Percentiles rank a stretch among this genome's conserved stretches.
Evolutionary conservation across 2,888 invertebrate genomes (phyloP).

Genomic region (Drosophila quasianomalipes): DNA sequence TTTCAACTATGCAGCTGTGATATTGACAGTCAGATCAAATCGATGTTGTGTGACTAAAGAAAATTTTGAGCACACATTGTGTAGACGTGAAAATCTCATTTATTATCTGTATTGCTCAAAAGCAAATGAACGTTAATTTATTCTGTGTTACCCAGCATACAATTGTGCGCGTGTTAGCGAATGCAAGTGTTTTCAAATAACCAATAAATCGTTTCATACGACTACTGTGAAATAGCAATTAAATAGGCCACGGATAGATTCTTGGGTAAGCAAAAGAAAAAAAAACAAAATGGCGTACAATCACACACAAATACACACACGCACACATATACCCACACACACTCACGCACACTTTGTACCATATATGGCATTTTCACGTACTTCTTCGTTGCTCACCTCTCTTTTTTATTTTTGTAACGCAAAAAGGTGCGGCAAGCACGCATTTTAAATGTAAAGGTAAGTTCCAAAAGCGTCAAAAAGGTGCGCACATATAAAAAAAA

Average conservation of each 20-base stretch:
- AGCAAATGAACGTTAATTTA: slow-evolving; percentile 18
- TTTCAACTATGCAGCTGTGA: slow-evolving; percentile 2
- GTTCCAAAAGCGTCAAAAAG: slow-evolving; percentile 49
- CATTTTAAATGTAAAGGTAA: slow-evolving; percentile 47
- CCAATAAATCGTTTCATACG: slow-evolving; percentile 2
- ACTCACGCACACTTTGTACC: neutral
- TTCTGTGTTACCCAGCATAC: slow-evolving; percentile 22
- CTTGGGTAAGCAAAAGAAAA: slow-evolving; percentile 51
- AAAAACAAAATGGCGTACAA: slow-evolving; percentile 57
- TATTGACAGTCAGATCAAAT: slow-evolving; percentile 11
- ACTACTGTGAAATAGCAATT: slow-evolving; percentile 13
- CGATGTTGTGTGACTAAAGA: slow-evolving; percentile 32
- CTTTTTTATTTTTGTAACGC: slow-evolving; percentile 10
- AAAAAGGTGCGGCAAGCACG: slow-evolving; percentile 19
- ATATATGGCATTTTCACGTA: slow-evolving; percentile 30
- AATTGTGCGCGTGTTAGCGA: slow-evolving; percentile 24
- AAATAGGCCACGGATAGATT: slow-evolving; percentile 42
- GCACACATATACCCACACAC: slow-evolving; percentile 7
- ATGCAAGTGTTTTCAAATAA: slow-evolving; percentile 20
- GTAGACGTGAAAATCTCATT: slow-evolving; percentile 34
- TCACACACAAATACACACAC: neutral
- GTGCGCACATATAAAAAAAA: slow-evolving; percentile 39
- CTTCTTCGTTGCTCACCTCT: slow-evolving; percentile 6
- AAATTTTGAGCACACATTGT: slow-evolving; percentile 29
- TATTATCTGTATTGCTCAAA: slow-evolving; percentile 12